Evolutionary conservation across 2,113 vertebrate species (phyloP), one percentile per base, ranked within the genome.

Genomic region (Nothobranchius furzeri): DNA sequence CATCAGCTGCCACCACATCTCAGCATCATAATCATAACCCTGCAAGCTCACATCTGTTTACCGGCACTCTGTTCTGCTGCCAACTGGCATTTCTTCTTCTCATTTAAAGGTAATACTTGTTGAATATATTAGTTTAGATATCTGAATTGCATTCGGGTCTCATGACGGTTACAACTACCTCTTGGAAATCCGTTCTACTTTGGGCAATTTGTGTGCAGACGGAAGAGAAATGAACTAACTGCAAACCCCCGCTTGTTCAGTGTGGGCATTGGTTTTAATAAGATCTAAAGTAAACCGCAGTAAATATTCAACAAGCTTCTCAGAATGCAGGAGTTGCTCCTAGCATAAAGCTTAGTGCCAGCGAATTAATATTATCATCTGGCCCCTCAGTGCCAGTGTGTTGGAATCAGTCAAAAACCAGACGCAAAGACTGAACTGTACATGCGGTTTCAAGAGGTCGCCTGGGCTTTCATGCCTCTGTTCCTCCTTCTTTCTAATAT

Each of bases 321-420:
- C 64, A 30, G n/a, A 48, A 68, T 56, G 64, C 63, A 54, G 7
- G 20, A 56, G 42, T n/a, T 43, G 60, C 59, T 70, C 74, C 60
- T 53, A 4, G 30, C 4, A 25, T 58, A 35, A 69, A 43, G 43
- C 60, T 46, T 47, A 12, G 51, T 80, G 76, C 68, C 73, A 74
- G 67, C 60, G 20, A 74, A 60, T 70, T 78, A 74, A 81, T 78
- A 78, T 57, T 57, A 66, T 76, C 84, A 83, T 86, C 81, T 90
- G 85, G 84, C 67, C 36, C 37, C 15, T 72, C 73, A 56, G 64
- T 68, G 53, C 58, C 51, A 57, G 60, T 70, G 56, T 25, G 60
- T 68, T 55, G 63, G 50, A 72, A 75, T 82, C 61, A 48, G 54
- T 75, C 37, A 64, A 70, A 46, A 78, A 42, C 9, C 40, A 70